A percentile compares a stretch with the other conserved stretches of the same genome.
These are phyloP conservation scores for Phacellophora camtschatica DNA, from an alignment of 30 jellyfish, hydroid and myxozoan genomes.

Conservation along the genomic window DNA sequence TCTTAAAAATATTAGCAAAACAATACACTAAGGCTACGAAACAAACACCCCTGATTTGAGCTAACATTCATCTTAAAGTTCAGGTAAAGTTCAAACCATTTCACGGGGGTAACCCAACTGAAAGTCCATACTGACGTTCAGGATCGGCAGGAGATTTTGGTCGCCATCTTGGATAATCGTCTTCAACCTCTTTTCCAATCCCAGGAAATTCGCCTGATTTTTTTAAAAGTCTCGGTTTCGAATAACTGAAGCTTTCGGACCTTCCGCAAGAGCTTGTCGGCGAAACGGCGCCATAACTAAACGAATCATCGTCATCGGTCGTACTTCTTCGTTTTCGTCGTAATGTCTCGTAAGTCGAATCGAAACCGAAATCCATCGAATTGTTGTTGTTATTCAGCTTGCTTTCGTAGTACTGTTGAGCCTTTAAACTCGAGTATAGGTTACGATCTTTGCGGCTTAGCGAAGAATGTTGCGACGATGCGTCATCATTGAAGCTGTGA, in stretches of 20 bases:
- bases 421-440: slow-evolving; percentile 52
- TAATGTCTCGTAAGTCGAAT: slow-evolving; percentile 65
- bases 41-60: too few relatives aligned
- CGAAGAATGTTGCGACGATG: slow-evolving; percentile 60
- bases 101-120: slow-evolving; percentile 57
- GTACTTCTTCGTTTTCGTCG: slow-evolving; percentile 51
- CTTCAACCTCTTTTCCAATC: slow-evolving; percentile 64
- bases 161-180: slow-evolving; percentile 68
- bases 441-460: slow-evolving; percentile 59
- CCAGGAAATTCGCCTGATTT: slow-evolving; percentile 69
- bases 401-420: slow-evolving; percentile 40
- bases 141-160: slow-evolving; percentile 66
- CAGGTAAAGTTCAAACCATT: too few relatives aligned
- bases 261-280: slow-evolving; percentile 61
- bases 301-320: slow-evolving; percentile 19
- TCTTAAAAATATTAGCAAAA: too few relatives aligned
- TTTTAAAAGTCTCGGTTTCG: slow-evolving; percentile 76
- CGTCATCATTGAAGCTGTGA: slow-evolving; percentile 63
- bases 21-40: too few relatives aligned
- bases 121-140: slow-evolving; percentile 56
- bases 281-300: slow-evolving; percentile 22
- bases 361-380: slow-evolving; percentile 55
- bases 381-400: slow-evolving; percentile 41
- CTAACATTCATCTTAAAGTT: too few relatives aligned
- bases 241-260: slow-evolving; percentile 55